A percentile compares a stretch with the other conserved stretches of the same genome.
These are phyloP conservation scores for Pipistrellus pipistrellus DNA, from an alignment of 2,797 vertebrate species.

Conservation along the genomic window DNA sequence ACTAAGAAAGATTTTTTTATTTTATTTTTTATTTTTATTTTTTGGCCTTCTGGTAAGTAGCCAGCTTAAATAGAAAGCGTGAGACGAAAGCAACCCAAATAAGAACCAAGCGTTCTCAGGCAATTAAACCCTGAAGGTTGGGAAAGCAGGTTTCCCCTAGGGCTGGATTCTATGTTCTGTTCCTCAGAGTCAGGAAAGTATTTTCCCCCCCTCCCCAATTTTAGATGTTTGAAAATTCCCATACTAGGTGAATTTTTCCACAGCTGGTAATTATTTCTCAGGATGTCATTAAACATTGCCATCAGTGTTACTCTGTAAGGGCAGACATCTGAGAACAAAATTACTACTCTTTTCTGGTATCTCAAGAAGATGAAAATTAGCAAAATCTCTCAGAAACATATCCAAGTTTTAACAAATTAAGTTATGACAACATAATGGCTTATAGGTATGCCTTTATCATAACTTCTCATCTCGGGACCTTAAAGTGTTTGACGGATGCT, in stretches of 20 bases:
- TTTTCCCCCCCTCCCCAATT: background rate
- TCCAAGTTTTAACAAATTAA: background rate
- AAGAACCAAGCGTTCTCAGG: background rate
- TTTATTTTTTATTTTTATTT: background rate
- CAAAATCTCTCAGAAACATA: background rate
- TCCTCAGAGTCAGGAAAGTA: background rate
- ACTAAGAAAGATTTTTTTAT: background rate
- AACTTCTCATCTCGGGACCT: conserved; percentile 4
- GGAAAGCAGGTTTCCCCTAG: too few relatives aligned
- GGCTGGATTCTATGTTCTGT: too few relatives aligned
- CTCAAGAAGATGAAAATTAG: background rate
- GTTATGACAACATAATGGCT: background rate
- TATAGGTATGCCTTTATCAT: background rate
- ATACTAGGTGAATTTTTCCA: background rate
- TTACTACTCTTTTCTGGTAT: background rate
- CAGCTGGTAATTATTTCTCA: background rate
- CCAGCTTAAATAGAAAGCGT: conserved; percentile 1
- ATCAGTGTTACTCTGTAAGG: background rate
- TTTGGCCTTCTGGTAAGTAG: background rate
- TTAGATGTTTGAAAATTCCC: background rate
- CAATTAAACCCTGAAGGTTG: background rate
- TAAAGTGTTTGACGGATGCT: background rate
- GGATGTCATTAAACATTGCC: background rate
- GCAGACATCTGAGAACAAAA: background rate
- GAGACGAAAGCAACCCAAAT: background rate